These are phyloP conservation scores for Brienomyrus longianalis DNA, from an alignment of 2,113 vertebrate genomes.

Conservation along the genomic window DNA sequence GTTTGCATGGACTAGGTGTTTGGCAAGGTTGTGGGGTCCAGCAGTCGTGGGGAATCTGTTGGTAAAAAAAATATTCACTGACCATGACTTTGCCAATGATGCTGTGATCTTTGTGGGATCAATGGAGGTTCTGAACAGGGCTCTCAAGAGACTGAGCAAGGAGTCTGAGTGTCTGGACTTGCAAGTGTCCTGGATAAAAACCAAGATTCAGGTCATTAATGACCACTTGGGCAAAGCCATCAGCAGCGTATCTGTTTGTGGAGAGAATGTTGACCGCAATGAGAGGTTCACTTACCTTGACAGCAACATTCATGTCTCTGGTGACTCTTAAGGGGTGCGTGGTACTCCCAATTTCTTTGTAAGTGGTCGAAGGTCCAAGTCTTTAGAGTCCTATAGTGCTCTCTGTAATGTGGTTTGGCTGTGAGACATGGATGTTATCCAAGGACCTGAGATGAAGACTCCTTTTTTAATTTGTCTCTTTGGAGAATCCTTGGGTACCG, in stretches of 20 bases:
- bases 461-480: background rate
- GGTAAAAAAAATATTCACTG: background rate
- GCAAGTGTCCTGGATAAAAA: background rate
- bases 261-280: background rate
- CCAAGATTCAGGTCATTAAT: background rate
- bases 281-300: background rate
- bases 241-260: background rate
- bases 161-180: background rate
- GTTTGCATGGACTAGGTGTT: too few species aligned
- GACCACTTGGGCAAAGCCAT: background rate
- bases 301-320: background rate
- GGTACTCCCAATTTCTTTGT: background rate
- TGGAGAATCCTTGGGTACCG: background rate
- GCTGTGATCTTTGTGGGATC: background rate
- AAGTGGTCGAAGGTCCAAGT: background rate
- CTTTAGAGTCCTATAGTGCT: background rate
- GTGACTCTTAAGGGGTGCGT: background rate
- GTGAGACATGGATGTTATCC: background rate
- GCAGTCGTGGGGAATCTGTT: background rate
- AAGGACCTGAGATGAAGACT: background rate
- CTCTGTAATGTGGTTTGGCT: background rate
- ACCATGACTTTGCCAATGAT: background rate
- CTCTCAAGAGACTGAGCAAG: background rate
- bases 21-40: background rate
- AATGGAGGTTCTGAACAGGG: background rate